Base-by-base conservation (phyloP, 2,888 invertebrate species). In the Rugalucina vietnamica region DNA sequence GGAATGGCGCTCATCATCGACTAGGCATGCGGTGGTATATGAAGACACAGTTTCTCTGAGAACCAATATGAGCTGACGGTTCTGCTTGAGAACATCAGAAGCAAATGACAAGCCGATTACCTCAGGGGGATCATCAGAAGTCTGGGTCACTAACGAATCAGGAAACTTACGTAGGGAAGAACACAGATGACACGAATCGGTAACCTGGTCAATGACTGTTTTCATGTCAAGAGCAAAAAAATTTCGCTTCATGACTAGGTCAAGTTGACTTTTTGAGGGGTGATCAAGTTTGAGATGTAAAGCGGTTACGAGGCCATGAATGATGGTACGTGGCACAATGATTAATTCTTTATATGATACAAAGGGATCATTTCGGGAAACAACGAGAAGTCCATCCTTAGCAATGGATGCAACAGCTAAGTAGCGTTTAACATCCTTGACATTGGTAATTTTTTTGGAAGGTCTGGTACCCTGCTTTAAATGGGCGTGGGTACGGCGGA, bases 251-350 rank as follows among this genome's bases (percentile, higher is more conserved):
- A 84, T n/a, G 8, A 91, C 84, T 2, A 71, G 49, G 21, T 83
- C 65, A 27, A 90, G 65, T 50, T 90, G 91, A 65, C 89, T 82
- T 27, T 72, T 82, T 5, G 84, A 70, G 0, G 89, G 89, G 37
- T 90, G 90, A 43, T 89, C 82, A 12, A 89, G 82, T 24, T 83
- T 49, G 5, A 90, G 79, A 49, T 90, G 90, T 4, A 91, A 65
- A 0, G 89, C 87, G 18, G 87, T 89, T 0, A 88, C 43, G 18
- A 90, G 77, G 10, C 88, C 88, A 77, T 86, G 81, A 1, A 91
- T 65, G n/a, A 88, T 81, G 14, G 57, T 72, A 1, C 87, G 78
- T 18, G 87, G 87, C 21, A 90, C 87, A 24, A 91, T 76, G 24
- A 89, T 91, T 3, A 84, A 69, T 34, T 91, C 89, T 1, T 72